These are phyloP conservation scores for Protophormia terraenovae DNA, from an alignment of 2,888 invertebrate species.

Conservation along the genomic window DNA sequence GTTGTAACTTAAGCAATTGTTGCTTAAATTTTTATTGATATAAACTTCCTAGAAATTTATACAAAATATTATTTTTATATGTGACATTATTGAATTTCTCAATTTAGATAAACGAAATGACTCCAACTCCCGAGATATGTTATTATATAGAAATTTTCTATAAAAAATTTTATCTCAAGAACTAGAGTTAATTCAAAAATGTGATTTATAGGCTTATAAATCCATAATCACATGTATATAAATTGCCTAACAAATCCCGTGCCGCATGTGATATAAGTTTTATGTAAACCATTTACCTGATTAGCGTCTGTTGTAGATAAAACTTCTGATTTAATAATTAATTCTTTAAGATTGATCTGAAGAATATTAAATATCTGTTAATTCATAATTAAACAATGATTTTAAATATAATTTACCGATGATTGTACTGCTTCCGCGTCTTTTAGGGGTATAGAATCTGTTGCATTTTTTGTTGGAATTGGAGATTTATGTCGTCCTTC, in stretches of 20 bases:
- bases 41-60: no score
- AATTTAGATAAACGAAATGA: no score
- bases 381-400: neutral
- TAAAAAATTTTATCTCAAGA: no score
- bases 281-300: conserved; percentile 1
- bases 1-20: neutral
- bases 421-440: neutral
- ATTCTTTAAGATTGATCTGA: conserved; percentile 20
- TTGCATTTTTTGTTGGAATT: neutral
- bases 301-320: neutral
- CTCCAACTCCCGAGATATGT: no score
- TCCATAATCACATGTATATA: no score
- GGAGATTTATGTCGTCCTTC: neutral
- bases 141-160: no score
- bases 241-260: no score
- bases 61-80: no score
- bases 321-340: conserved; percentile 38
- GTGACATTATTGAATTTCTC: no score
- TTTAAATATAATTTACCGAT: neutral
- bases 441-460: neutral
- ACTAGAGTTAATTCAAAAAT: no score
- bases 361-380: neutral
- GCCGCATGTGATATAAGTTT: no score
- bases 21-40: neutral
- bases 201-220: no score